A percentile compares a stretch with the other conserved stretches of the same genome.
Conservation (phyloP, 2,113 vertebrate genomes). For the Pseudois nayaur region DNA sequence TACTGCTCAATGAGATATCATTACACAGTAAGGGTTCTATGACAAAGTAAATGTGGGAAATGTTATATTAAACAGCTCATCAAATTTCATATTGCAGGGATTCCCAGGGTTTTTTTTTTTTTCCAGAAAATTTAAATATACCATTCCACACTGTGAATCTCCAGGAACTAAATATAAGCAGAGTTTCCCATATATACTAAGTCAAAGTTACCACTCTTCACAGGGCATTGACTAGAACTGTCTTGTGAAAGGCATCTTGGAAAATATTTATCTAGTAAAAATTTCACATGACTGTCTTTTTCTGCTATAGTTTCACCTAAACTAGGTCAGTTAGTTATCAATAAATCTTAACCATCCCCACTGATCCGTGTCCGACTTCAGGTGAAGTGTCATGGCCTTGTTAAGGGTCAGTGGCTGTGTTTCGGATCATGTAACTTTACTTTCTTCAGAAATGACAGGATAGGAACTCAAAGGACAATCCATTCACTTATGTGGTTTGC, state of each 20-base stretch:
- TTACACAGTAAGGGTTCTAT: not conserved
- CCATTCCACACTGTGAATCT: not conserved
- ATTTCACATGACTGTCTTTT: not conserved
- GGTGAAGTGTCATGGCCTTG: not conserved
- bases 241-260: not conserved
- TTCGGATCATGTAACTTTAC: not conserved
- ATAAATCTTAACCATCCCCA: not conserved
- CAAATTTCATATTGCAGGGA: not conserved
- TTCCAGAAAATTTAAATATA: not conserved
- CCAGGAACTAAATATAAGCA: not conserved
- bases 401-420: not conserved
- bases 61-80: not conserved
- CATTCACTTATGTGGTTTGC: not conserved
- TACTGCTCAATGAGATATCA: not conserved
- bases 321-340: not conserved
- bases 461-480: not conserved
- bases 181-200: not conserved
- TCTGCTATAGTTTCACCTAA: not conserved
- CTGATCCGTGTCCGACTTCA: not conserved
- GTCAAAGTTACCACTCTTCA: not conserved
- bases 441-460: not conserved
- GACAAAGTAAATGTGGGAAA: not conserved
- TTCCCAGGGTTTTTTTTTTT: not conserved
- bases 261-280: conserved; percentile 24
- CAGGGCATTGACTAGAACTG: not conserved